Base-by-base conservation (phyloP, 2,888 invertebrate genomes). In the Hymenopus coronatus region DNA sequence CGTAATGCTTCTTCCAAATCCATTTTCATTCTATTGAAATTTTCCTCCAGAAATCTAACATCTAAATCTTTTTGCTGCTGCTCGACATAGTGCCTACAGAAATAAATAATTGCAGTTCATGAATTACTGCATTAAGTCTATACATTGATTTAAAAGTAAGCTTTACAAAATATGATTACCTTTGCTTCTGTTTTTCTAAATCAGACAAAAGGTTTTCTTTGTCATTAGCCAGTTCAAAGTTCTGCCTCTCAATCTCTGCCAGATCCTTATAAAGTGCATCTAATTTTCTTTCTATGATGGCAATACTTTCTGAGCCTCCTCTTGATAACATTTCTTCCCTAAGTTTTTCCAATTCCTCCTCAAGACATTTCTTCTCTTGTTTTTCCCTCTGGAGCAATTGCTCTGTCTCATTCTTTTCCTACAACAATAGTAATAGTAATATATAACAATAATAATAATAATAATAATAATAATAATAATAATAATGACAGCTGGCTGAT, bases 181-280 rank as follows among this genome's bases (percentile, higher is more conserved):
- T 90, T 30, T 88, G 83, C 1, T 81, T 46, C 27, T 89, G 30
- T 40, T 81, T 85, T 28, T 88, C 81, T 28, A 90, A 25, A n/a
- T 89, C 85, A 27, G 70, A 30, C 9, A n/a, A 33, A 20, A 90
- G 27, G 27, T 84, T 33, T 27, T 88, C 89, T 15, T 85, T 88
- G 20, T 90, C 90, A 9, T 25, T 27, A n/a, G 83, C 84, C n/a
- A 88, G 82, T 28, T 86, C 89, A 33, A 88, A 46, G 83, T 89
- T 89, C 2, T 7, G 40, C 4, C 81, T 46, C 28, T 88, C 84
- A 4, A 86, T 15, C 27, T 83, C 89, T 25, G 85, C 28, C 33
- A 90, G 28, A 28, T 90, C 88, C 15, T 84, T 82, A 54, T 87
- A 88, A 9, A 88, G 27, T n/a, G 28, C 83, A 15, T 85, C 40